These are phyloP conservation scores for Acropora yongei DNA, from an alignment of 64 coral and sea anemone genomes.

Conservation along the genomic window DNA sequence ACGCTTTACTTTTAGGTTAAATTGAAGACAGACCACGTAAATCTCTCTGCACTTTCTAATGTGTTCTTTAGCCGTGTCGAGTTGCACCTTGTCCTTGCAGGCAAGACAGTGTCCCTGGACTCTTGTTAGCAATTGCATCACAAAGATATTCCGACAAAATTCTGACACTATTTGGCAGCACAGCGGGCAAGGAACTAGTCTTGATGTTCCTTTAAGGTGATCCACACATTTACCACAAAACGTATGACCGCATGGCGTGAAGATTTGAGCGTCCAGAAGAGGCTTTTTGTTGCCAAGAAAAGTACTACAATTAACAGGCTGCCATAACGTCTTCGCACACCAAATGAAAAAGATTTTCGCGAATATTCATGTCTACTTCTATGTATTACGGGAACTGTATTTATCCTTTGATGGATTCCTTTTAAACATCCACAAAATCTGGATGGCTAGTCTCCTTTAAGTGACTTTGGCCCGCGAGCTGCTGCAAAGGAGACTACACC, in stretches of 20 bases:
- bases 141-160: not conserved
- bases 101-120: not conserved
- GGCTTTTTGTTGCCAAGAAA: not conserved
- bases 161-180: not conserved
- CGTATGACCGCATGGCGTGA: not conserved
- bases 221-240: not conserved
- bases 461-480: not conserved
- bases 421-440: not conserved
- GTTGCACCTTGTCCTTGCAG: not conserved
- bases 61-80: not conserved
- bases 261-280: not conserved
- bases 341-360: not conserved
- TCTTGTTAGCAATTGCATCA: not conserved
- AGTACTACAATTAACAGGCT: not conserved
- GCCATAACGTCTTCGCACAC: not conserved
- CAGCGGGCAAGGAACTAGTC: not conserved
- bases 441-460: no score
- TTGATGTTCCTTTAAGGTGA: not conserved
- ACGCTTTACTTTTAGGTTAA: not conserved
- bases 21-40: not conserved
- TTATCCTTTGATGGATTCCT: not conserved
- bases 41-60: not conserved
- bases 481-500: not conserved
- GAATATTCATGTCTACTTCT: not conserved
- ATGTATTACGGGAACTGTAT: not conserved